Base-by-base conservation (phyloP, 2,797 vertebrate species). In the Pangasius krempfi region DNA sequence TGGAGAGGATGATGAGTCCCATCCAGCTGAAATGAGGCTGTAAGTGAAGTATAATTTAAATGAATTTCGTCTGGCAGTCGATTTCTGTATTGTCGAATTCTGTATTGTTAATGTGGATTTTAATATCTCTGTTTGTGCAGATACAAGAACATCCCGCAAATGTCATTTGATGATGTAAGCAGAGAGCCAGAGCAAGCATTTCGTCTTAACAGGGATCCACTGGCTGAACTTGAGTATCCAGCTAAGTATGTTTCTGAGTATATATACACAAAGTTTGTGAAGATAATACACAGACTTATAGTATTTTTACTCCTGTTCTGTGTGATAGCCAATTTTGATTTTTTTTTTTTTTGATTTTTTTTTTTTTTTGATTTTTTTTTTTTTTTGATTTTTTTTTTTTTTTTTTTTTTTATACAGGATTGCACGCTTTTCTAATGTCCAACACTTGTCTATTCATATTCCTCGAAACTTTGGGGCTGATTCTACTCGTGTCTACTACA, bases 61-160 rank as follows among this genome's bases (percentile, higher is more conserved):
- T 33, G 22, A 88, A 12, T 78, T 8, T 68, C 68, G 68, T 44
- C 58, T 5, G 0, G 8, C 33, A 40, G 22, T 27, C 13, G 12
- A 18, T 37, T 47, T 78, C 3, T 79, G 27, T 40, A 25, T 56
- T 56, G 22, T 37, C 13, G 12, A 13, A n/a, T 47, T 78, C 5
- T 79, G 27, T 40, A 16, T 66, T 56, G 68, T 84, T 68, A 4
- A 47, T 54, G 75, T 79, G 47, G 4, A 25, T 30, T 72, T 66
- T 85, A 40, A 40, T 7, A 18, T 88, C 7, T 52, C 20, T 62
- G n/a, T 91, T 37, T 89, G 68, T 86, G 72, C 91, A 99, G 98
- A 92, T 99, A 96, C 93, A 99, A 97, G 94, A 99, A 99, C 94
- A 97, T 99, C 93, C 97, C 98, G 88, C 98, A 99, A 88, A 99